Evolutionary conservation across 2,888 invertebrate genomes (phyloP).

Genomic region (Cantharis rustica): DNA sequence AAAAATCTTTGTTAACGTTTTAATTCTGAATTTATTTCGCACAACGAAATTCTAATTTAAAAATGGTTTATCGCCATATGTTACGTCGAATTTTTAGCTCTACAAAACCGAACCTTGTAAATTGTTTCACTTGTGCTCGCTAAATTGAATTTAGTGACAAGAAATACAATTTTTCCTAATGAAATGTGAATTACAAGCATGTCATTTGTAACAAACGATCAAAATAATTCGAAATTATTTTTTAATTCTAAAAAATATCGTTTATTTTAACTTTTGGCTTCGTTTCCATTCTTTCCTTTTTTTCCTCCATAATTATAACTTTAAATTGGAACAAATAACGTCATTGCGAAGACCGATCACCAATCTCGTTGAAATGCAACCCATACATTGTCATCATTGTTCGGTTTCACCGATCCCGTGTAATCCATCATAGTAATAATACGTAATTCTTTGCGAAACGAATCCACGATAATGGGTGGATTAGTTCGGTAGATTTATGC

Average conservation of each 20-base stretch:
- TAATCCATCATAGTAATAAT: constrained; percentile 53
- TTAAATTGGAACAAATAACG: constrained; percentile 35
- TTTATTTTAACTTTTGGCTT: background rate
- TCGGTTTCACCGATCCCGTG: constrained; percentile 40
- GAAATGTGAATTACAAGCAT: constrained; percentile 1
- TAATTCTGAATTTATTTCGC: background rate
- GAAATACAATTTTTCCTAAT: constrained; percentile 4
- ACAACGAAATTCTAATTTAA: background rate
- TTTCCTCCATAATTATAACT: background rate
- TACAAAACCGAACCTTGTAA: constrained; percentile 5
- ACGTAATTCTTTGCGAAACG: constrained; percentile 40
- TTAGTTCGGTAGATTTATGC: constrained; percentile 20
- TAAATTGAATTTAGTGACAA: constrained; percentile 1
- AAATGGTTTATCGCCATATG: background rate
- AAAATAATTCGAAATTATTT: background rate
- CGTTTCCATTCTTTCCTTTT: background rate
- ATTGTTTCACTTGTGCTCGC: constrained; percentile 3
- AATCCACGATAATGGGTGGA: constrained; percentile 34
- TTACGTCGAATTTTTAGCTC: background rate
- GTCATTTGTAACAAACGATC: constrained; percentile 1
- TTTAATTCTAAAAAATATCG: background rate
- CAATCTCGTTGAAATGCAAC: constrained; percentile 45
- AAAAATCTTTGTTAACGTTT: background rate
- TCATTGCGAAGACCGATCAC: constrained; percentile 51
- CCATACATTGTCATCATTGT: constrained; percentile 41